Conservation (phyloP, 2,113 vertebrate species). For the Alethe castanea region DNA sequence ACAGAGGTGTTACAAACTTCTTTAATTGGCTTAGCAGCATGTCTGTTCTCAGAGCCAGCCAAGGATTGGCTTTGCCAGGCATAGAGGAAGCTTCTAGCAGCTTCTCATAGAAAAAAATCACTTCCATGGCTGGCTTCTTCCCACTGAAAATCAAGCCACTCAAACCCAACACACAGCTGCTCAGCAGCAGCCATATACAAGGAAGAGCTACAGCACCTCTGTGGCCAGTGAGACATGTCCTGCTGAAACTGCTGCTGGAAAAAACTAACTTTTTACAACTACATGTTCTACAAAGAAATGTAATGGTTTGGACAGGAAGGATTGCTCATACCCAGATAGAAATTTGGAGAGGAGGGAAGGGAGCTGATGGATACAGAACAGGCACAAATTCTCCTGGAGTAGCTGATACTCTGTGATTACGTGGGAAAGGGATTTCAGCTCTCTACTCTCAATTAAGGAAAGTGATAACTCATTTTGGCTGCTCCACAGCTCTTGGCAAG, state of each 20-base stretch:
- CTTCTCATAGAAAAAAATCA: neutral
- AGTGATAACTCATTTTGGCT: neutral
- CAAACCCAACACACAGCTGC: neutral
- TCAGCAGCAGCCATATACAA: neutral
- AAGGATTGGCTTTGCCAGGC: neutral
- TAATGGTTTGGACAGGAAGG: neutral
- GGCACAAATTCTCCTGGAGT: neutral
- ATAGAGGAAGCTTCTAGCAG: neutral
- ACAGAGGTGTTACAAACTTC: neutral
- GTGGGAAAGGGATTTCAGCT: conserved; percentile 6
- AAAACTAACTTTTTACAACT: neutral
- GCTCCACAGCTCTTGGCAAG: neutral
- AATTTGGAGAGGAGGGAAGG: neutral
- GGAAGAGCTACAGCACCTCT: neutral
- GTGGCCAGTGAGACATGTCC: neutral
- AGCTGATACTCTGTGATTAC: neutral
- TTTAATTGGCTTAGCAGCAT: neutral
- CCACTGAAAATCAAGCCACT: neutral
- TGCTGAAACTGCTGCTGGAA: neutral
- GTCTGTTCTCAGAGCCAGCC: neutral
- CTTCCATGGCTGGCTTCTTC: neutral
- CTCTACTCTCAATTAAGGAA: neutral
- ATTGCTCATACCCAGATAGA: neutral
- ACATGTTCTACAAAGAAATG: neutral
- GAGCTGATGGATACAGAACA: neutral